These are phyloP conservation scores for Kobus ellipsiprymnus DNA, from an alignment of 2,113 vertebrate genomes.

Conservation along the genomic window DNA sequence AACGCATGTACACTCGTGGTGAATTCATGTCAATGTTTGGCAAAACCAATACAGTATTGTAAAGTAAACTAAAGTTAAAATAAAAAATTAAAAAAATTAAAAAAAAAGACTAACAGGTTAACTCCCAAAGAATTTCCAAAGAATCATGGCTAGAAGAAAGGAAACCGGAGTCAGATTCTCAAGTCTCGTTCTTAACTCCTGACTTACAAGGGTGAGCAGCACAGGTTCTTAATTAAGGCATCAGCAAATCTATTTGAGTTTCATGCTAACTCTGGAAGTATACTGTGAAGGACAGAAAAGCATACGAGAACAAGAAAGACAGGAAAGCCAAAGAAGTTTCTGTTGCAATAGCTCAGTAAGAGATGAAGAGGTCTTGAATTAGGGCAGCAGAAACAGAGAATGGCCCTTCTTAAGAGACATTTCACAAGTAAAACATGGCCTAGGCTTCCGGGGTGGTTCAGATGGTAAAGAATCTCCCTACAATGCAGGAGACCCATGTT, in stretches of 20 bases:
- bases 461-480: neutral
- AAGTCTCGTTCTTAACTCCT: neutral
- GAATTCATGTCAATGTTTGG: too few species aligned
- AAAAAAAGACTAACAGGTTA: neutral
- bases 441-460: neutral
- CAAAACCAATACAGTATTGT: too few species aligned
- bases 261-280: slow-evolving; percentile 21
- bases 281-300: neutral
- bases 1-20: too few species aligned
- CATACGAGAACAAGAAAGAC: neutral
- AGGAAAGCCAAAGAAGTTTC: slow-evolving; percentile 25
- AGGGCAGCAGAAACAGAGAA: neutral
- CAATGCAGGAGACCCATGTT: neutral
- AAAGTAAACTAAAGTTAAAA: too few species aligned
- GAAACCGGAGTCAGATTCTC: neutral
- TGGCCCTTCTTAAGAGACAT: neutral
- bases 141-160: neutral
- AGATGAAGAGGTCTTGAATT: neutral
- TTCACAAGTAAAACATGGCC: neutral
- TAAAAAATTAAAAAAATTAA: too few species aligned
- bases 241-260: neutral
- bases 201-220: neutral
- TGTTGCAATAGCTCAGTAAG: neutral
- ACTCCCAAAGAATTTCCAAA: neutral
- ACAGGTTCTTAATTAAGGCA: neutral